These are phyloP conservation scores for Phortica magna DNA, from an alignment of 2,888 invertebrate genomes.

Conservation along the genomic window DNA sequence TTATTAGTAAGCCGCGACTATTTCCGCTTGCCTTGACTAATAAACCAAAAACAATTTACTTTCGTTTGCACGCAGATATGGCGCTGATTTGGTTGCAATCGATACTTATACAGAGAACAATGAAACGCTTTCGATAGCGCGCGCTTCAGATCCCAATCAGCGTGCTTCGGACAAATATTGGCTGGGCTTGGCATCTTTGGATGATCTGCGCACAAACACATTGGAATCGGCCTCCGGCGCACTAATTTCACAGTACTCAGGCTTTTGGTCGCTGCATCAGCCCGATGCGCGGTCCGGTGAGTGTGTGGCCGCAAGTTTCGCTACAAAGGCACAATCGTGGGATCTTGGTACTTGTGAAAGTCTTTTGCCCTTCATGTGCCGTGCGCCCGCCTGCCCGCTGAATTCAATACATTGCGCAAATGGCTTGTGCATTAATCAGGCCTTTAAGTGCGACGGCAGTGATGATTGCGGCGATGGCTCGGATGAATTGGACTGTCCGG, in stretches of 20 bases:
- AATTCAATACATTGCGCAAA: conserved; percentile 96
- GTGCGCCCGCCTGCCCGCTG: conserved; percentile 92
- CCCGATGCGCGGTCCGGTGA: conserved; percentile 92
- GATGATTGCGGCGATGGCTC: conserved; percentile 96
- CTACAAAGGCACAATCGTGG: conserved; percentile 89
- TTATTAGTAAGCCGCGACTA: neutral
- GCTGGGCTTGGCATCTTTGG: conserved; percentile 93
- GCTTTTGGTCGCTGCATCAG: conserved; percentile 94
- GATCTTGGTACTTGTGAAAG: conserved; percentile 96
- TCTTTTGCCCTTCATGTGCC: conserved; percentile 95
- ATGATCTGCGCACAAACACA: conserved; percentile 95
- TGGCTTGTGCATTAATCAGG: conserved; percentile 93
- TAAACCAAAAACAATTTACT: neutral
- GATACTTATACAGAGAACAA: conserved; percentile 95
- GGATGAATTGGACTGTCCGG: conserved; percentile 93
- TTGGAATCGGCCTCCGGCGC: conserved; percentile 94
- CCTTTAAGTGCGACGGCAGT: conserved; percentile 94
- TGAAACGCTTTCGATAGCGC: conserved; percentile 89
- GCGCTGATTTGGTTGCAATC: conserved; percentile 94
- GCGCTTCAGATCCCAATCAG: conserved; percentile 82
- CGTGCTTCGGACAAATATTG: conserved; percentile 88
- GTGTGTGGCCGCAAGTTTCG: conserved; percentile 89
- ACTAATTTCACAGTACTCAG: conserved; percentile 94
- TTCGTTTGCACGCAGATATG: conserved; percentile 84
- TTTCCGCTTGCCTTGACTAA: neutral